Percentiles rank a stretch among this genome's conserved stretches.
Conservation (phyloP, 2,113 vertebrate genomes). For the Hucho hucho region DNA sequence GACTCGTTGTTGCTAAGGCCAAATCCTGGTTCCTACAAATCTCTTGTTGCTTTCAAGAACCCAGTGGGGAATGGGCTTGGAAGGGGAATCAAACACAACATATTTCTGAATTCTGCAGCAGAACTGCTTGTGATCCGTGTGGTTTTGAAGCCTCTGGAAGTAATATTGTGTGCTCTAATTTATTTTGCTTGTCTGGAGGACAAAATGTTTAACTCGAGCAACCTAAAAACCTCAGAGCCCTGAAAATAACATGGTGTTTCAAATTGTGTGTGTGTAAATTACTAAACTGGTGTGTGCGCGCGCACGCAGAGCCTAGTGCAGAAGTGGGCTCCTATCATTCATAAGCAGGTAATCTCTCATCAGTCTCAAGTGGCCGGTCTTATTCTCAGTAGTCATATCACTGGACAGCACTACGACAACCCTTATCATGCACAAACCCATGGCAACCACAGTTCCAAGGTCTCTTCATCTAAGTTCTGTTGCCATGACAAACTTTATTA, state of each 20-base stretch:
- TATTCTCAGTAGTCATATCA: slow-evolving; percentile 7
- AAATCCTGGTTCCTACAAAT: slow-evolving; percentile 7
- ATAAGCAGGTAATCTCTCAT: not conserved
- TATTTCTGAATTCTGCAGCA: slow-evolving; percentile 1
- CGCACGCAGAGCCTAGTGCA: not conserved
- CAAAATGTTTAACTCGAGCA: not conserved
- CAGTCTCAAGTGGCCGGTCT: slow-evolving; percentile 1
- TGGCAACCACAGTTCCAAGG: not conserved
- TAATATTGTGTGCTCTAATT: not conserved
- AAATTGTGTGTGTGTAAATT: slow-evolving; percentile 11
- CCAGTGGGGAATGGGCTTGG: not conserved
- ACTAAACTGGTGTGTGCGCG: too few relatives aligned
- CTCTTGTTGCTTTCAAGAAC: not conserved
- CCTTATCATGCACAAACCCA: not conserved
- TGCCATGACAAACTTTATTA: slow-evolving; percentile 3
- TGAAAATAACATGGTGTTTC: slow-evolving; percentile 7
- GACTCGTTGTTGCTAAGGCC: not conserved
- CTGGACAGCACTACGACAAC: not conserved
- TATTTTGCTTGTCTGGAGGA: slow-evolving; percentile 14
- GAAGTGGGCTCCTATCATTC: not conserved
- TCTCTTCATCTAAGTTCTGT: not conserved
- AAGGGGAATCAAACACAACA: not conserved
- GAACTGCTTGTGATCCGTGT: slow-evolving; percentile 16
- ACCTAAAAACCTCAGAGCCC: slow-evolving; percentile 12
- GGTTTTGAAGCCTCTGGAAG: slow-evolving; percentile 18